A percentile compares a stretch with the other conserved stretches of the same genome.
Conservation (phyloP, 2,797 vertebrate genomes). For the Tachyglossus aculeatus region DNA sequence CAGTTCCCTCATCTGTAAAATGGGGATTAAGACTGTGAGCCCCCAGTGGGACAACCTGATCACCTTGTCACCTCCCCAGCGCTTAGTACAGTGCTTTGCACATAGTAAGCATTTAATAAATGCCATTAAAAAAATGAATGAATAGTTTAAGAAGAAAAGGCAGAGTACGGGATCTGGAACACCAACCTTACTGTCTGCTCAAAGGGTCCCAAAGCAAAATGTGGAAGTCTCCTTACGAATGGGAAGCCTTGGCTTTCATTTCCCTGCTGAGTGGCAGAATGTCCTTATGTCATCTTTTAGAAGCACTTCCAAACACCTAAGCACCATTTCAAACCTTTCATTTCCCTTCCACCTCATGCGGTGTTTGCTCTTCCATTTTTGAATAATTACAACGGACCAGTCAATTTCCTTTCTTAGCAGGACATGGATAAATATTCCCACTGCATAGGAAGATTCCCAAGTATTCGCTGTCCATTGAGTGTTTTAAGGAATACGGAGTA, state of each 20-base stretch:
- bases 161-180: neutral
- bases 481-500: too few relatives aligned
- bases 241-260: neutral
- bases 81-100: too few relatives aligned
- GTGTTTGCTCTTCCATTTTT: too few relatives aligned
- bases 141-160: neutral
- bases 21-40: too few relatives aligned
- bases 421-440: slow-evolving; percentile 7
- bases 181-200: neutral
- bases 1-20: too few relatives aligned
- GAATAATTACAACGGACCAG: slow-evolving; percentile 17
- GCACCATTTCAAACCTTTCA: slow-evolving; percentile 27
- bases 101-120: too few relatives aligned
- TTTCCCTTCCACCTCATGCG: neutral
- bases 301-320: neutral
- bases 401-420: slow-evolving; percentile 14
- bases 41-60: too few relatives aligned
- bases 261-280: slow-evolving; percentile 1
- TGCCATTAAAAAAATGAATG: too few relatives aligned
- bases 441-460: neutral
- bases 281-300: neutral
- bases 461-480: neutral
- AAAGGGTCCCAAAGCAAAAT: neutral
- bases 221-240: neutral
- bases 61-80: too few relatives aligned